phyloP scores from a whole-genome alignment of 2,888 invertebrate species.

The Danaus chrysippus region DNA sequence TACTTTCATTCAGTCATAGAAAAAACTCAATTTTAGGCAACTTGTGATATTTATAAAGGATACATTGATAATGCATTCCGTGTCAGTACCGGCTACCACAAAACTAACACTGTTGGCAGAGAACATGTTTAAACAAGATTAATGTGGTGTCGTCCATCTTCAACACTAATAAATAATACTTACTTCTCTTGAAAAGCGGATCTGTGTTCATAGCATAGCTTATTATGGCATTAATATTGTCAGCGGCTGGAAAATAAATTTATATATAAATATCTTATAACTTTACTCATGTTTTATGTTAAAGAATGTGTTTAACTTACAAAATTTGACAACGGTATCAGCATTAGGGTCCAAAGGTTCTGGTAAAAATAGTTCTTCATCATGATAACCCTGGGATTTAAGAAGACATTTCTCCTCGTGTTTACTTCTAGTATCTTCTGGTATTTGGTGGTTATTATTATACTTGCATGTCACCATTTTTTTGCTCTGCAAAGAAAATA shows the following conservation, averaged over 20 bases:
- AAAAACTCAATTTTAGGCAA: not conserved
- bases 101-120: too few relatives aligned
- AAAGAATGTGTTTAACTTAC: constrained; percentile 38
- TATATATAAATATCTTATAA: not conserved
- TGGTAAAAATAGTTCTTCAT: constrained; percentile 51
- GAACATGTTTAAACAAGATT: too few relatives aligned
- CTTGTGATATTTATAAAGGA: not conserved
- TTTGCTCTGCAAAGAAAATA: constrained; percentile 38
- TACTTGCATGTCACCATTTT: constrained; percentile 46
- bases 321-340: constrained; percentile 51
- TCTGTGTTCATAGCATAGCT: constrained; percentile 46
- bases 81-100: not conserved
- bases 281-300: not conserved
- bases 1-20: too few relatives aligned
- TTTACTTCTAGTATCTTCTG: constrained; percentile 36
- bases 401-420: constrained; percentile 55
- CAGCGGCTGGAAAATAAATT: constrained; percentile 44
- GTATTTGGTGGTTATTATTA: constrained; percentile 50
- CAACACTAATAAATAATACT: not conserved
- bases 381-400: constrained; percentile 46
- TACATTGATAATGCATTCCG: not conserved
- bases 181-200: constrained; percentile 59
- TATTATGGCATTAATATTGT: constrained; percentile 52
- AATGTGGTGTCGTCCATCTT: not conserved
- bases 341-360: constrained; percentile 46